Conservation (phyloP, 2,797 vertebrate genomes). For the Poeciliopsis gracilis region DNA sequence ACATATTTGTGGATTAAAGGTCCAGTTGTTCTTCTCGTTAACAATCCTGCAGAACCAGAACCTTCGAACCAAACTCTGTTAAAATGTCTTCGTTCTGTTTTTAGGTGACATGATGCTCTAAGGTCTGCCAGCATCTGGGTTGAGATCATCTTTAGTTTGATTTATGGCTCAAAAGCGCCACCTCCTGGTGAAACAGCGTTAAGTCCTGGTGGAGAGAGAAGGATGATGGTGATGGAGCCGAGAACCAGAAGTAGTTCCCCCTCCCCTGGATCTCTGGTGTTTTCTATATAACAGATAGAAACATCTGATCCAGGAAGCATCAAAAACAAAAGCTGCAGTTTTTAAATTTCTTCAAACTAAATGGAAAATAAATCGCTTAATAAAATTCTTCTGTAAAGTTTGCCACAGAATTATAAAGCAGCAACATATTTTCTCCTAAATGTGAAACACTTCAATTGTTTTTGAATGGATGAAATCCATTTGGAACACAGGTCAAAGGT, state of each 20-base stretch:
- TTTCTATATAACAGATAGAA: neutral
- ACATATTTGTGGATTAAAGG: neutral
- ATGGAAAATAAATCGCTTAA: neutral
- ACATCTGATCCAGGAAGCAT: neutral
- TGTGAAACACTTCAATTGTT: neutral
- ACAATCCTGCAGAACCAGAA: neutral
- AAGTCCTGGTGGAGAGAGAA: no score
- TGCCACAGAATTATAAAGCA: neutral
- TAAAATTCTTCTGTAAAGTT: neutral
- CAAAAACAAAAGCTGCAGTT: neutral
- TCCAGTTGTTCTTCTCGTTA: neutral
- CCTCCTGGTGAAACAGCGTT: neutral
- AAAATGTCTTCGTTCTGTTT: neutral
- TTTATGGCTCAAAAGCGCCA: neutral
- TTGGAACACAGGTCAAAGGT: no score
- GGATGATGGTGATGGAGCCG: neutral
- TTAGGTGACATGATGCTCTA: neutral
- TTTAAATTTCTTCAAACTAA: neutral
- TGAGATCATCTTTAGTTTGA: neutral
- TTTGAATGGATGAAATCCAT: neutral
- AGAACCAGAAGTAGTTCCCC: neutral
- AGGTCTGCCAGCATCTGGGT: neutral
- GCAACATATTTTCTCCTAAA: neutral
- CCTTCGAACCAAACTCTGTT: neutral
- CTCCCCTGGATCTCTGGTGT: neutral